Conservation (phyloP, 37 sponge, comb jelly and placozoan genomes). For the Spongilla lacustris region DNA sequence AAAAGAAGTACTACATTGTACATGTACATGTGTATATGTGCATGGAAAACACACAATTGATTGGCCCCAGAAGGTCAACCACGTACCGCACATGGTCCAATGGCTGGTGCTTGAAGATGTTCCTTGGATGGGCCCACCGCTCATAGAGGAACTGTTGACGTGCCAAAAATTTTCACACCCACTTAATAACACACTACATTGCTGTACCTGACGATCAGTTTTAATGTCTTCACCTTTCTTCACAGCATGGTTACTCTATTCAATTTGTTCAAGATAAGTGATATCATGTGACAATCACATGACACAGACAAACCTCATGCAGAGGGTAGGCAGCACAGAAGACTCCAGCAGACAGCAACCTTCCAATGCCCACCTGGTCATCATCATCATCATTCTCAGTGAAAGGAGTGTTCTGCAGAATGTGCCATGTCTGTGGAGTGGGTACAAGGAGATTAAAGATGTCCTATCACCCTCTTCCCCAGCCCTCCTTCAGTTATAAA, state of each 20-base stretch:
- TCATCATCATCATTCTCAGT: constrained; percentile 43
- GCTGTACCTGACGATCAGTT: constrained; percentile 26
- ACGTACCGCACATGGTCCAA: constrained; percentile 78
- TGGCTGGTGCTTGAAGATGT: constrained; percentile 82
- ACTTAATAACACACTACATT: neutral
- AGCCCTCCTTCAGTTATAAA: too few relatives aligned
- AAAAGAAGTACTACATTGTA: too few relatives aligned
- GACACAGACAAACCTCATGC: constrained; percentile 59
- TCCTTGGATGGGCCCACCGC: constrained; percentile 63
- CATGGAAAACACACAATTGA: constrained; percentile 73
- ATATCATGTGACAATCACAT: neutral
- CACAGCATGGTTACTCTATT: constrained; percentile 8
- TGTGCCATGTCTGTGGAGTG: constrained; percentile 51
- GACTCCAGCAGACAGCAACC: constrained; percentile 66
- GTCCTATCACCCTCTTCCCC: too few relatives aligned
- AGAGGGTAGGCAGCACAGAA: constrained; percentile 81
- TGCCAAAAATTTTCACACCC: neutral
- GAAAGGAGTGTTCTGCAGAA: constrained; percentile 63
- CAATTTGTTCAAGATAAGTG: neutral
- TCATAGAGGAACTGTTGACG: constrained; percentile 74
- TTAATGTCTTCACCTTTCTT: neutral
- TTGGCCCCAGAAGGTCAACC: constrained; percentile 69
- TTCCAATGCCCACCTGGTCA: constrained; percentile 62
- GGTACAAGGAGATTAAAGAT: too few relatives aligned
- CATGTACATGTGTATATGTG: too few relatives aligned